Evolutionary conservation across 2,888 invertebrate species (phyloP).

Genomic region (Theodoxus fluviatilis): DNA sequence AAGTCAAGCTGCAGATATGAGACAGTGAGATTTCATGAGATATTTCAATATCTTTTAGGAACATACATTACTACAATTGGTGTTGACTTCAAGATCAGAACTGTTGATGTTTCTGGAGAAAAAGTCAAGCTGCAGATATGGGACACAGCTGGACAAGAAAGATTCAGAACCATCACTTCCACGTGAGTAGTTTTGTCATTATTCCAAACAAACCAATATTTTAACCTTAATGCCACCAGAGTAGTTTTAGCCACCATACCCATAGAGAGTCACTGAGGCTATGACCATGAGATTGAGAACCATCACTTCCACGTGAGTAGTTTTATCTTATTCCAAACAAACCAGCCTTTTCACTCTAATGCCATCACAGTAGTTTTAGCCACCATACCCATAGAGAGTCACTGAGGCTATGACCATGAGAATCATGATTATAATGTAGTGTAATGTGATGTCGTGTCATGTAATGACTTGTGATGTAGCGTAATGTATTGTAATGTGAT

Average conservation of each 20-base stretch:
- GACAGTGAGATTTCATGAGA: neutral
- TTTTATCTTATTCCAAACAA: neutral
- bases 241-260: no score
- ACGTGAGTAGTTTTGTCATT: conserved; percentile 71
- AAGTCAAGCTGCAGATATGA: conserved; percentile 63
- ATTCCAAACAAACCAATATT: neutral
- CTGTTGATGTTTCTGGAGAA: conserved; percentile 72
- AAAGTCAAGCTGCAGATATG: conserved; percentile 77
- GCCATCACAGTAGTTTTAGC: no score
- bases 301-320: conserved; percentile 89
- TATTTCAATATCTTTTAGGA: conserved; percentile 54
- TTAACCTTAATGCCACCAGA: no score
- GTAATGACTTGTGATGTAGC: no score
- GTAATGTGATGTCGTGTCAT: no score
- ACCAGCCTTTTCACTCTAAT: neutral
- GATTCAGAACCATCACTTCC: conserved; percentile 90
- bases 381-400: no score
- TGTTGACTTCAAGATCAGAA: conserved; percentile 99
- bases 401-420: no score
- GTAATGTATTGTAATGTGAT: no score
- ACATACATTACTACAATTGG: conserved; percentile 95
- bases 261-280: no score
- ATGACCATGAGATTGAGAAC: conserved; percentile 80
- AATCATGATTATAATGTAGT: conserved; percentile 90
- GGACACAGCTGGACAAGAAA: conserved; percentile 69